Conservation (phyloP, 2,113 vertebrate species). For the Abramis brama region DNA sequence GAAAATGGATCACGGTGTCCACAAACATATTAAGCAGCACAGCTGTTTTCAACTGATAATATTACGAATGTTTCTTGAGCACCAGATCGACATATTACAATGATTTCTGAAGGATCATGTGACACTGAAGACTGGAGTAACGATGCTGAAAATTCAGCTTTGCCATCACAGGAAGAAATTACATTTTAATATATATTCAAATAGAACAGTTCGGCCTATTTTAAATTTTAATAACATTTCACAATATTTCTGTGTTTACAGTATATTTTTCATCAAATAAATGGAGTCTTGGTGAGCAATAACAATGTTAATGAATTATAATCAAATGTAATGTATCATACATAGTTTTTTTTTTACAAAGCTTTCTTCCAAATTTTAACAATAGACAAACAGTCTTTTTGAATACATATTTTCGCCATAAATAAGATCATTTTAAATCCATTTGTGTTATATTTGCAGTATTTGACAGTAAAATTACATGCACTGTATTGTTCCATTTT, state of each 20-base stretch:
- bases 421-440: background rate
- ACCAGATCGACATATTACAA: background rate
- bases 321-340: background rate
- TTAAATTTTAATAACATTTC: background rate
- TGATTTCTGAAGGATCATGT: background rate
- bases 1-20: background rate
- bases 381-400: constrained; percentile 1
- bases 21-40: background rate
- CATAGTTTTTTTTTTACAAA: background rate
- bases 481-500: background rate
- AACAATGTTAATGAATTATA: background rate
- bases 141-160: background rate
- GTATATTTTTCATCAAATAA: background rate
- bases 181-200: background rate
- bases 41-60: background rate
- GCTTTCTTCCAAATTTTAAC: background rate
- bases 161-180: background rate
- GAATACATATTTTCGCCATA: background rate
- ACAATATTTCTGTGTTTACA: background rate
- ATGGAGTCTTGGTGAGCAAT: background rate
- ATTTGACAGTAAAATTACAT: background rate
- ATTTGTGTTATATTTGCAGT: background rate
- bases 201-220: background rate
- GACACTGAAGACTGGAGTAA: background rate
- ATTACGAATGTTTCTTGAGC: background rate